Evolutionary conservation across 2,888 invertebrate genomes (phyloP).

Genomic region (Lepas anatifera): DNA sequence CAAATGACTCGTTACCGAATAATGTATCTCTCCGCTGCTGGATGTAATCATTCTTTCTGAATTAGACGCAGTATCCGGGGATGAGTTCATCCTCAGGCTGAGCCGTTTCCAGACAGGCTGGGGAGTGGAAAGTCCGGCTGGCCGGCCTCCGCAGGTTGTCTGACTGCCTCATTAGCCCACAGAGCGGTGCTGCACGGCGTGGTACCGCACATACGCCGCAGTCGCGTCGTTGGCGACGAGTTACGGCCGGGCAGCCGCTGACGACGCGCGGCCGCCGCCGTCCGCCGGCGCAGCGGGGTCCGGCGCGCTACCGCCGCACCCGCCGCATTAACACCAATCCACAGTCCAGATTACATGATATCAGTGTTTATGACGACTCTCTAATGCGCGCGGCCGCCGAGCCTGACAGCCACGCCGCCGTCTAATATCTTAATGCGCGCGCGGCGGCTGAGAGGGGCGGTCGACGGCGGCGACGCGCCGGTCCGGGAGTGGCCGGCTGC

Average conservation of each 20-base stretch:
- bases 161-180: no score
- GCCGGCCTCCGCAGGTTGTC: no score
- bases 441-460: background rate
- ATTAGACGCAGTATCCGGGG: no score
- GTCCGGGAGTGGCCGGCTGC: background rate
- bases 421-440: constrained; percentile 6
- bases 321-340: constrained; percentile 8
- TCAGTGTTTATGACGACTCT: constrained; percentile 7
- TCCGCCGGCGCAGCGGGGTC: background rate
- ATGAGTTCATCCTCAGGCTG: no score
- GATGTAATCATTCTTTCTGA: no score
- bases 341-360: constrained; percentile 12
- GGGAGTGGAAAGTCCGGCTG: no score
- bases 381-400: constrained; percentile 4
- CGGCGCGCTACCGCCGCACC: background rate
- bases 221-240: background rate
- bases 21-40: no score
- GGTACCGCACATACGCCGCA: no score
- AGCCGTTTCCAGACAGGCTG: no score
- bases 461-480: background rate
- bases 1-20: no score
- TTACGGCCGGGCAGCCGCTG: background rate
- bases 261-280: background rate
- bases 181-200: no score
- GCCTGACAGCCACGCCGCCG: background rate